Evolutionary conservation across 2,113 vertebrate species (phyloP).

Genomic region (Perca flavescens): DNA sequence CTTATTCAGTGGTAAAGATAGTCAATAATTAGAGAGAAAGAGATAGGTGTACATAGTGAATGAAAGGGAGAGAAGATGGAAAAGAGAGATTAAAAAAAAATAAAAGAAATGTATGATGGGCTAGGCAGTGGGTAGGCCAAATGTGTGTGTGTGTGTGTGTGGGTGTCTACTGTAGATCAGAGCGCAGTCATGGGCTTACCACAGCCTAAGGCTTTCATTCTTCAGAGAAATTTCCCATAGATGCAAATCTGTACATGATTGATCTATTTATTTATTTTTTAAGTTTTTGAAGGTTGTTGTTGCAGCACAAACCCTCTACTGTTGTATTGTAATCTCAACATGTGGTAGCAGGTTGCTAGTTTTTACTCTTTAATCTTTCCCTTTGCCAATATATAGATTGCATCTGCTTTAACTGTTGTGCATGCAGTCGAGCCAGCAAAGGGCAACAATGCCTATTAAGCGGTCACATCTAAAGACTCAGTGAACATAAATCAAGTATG

Average conservation of each 20-base stretch:
- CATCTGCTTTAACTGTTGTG: constrained; percentile 28
- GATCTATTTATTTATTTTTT: constrained; percentile 4
- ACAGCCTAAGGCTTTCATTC: constrained; percentile 12
- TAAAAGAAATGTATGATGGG: constrained; percentile 14
- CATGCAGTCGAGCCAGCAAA: constrained; percentile 34
- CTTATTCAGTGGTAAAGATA: constrained; percentile 62
- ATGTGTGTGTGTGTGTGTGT: neutral
- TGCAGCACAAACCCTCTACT: neutral
- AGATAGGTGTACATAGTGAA: constrained; percentile 23
- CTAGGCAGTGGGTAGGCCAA: constrained; percentile 6
- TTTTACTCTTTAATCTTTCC: neutral
- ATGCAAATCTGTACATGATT: constrained; percentile 16
- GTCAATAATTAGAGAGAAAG: constrained; percentile 49
- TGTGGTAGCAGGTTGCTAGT: constrained; percentile 26
- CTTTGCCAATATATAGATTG: constrained; percentile 5
- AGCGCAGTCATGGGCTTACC: constrained; percentile 2
- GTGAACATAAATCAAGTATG: constrained; percentile 74
- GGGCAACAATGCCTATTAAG: constrained; percentile 73
- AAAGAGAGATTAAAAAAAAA: constrained; percentile 3
- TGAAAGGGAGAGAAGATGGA: constrained; percentile 8
- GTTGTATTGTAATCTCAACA: neutral
- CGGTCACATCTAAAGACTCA: constrained; percentile 72
- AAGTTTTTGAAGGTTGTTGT: constrained; percentile 3
- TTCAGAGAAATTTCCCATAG: constrained; percentile 24
- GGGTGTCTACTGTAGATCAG: constrained; percentile 11